Evolutionary conservation across 2,888 invertebrate species (phyloP).

Genomic region (Nasonia oneida): DNA sequence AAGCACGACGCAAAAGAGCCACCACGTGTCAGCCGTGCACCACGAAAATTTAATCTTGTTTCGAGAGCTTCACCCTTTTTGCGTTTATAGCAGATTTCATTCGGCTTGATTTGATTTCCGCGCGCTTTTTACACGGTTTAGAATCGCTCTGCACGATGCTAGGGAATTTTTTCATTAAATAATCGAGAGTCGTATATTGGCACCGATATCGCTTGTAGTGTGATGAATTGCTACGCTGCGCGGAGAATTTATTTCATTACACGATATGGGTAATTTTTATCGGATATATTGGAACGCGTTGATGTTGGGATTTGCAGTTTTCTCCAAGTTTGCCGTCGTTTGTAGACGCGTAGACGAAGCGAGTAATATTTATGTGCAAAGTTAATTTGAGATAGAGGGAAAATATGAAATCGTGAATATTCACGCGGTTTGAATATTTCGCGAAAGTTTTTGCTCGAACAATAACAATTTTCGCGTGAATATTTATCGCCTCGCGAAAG

Average conservation of each 20-base stretch:
- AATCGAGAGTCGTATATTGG: not conserved
- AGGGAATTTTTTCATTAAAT: not conserved
- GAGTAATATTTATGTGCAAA: too few species aligned
- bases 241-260: not conserved
- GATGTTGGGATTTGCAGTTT: not conserved
- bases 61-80: not conserved
- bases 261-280: not conserved
- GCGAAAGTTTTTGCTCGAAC: too few species aligned
- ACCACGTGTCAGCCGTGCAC: not conserved
- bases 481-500: too few species aligned
- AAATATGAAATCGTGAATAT: too few species aligned
- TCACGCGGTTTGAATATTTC: too few species aligned
- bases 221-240: not conserved
- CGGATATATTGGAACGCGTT: not conserved
- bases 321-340: not conserved
- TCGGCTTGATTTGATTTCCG: not conserved
- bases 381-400: too few species aligned
- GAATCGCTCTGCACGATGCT: not conserved
- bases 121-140: not conserved
- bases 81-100: not conserved
- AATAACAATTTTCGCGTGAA: too few species aligned
- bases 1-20: not conserved
- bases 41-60: not conserved
- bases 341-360: too few species aligned
- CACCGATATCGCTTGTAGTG: not conserved